These are phyloP conservation scores for Colletes latitarsis DNA, from an alignment of 1,140 invertebrate genomes.

Conservation along the genomic window DNA sequence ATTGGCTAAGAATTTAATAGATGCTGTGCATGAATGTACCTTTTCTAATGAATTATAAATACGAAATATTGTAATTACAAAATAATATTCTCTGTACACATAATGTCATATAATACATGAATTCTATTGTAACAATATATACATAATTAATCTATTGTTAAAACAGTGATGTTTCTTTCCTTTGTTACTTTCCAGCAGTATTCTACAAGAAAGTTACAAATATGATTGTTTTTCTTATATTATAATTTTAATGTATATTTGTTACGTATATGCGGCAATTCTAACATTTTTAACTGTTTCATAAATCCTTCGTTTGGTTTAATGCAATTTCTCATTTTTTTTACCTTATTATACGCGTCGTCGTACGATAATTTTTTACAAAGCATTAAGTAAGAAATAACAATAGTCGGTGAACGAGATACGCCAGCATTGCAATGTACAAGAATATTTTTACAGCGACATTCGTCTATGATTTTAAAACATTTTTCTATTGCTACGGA, in stretches of 20 bases:
- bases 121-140: slow-evolving; percentile 73
- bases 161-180: slow-evolving; percentile 32
- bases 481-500: slow-evolving; percentile 80
- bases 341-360: slow-evolving; percentile 88
- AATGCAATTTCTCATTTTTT: slow-evolving; percentile 84
- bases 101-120: slow-evolving; percentile 74
- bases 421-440: slow-evolving; percentile 97
- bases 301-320: slow-evolving; percentile 91
- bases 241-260: slow-evolving; percentile 5
- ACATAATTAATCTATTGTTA: slow-evolving; percentile 53
- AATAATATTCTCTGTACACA: slow-evolving; percentile 76
- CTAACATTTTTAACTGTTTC: slow-evolving; percentile 82
- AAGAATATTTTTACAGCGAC: slow-evolving; percentile 85
- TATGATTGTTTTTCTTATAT: background rate
- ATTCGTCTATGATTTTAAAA: slow-evolving; percentile 83
- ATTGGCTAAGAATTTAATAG: slow-evolving; percentile 74
- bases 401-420: slow-evolving; percentile 91
- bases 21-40: slow-evolving; percentile 75
- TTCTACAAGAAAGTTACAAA: slow-evolving; percentile 19
- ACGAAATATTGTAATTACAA: slow-evolving; percentile 76
- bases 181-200: slow-evolving; percentile 17
- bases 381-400: slow-evolving; percentile 92
- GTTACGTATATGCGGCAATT: slow-evolving; percentile 25
- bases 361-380: slow-evolving; percentile 83
- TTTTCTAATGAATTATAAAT: slow-evolving; percentile 77